These are phyloP conservation scores for Neosilurus hyrtlii DNA, from an alignment of 2,797 vertebrate species.

Conservation along the genomic window DNA sequence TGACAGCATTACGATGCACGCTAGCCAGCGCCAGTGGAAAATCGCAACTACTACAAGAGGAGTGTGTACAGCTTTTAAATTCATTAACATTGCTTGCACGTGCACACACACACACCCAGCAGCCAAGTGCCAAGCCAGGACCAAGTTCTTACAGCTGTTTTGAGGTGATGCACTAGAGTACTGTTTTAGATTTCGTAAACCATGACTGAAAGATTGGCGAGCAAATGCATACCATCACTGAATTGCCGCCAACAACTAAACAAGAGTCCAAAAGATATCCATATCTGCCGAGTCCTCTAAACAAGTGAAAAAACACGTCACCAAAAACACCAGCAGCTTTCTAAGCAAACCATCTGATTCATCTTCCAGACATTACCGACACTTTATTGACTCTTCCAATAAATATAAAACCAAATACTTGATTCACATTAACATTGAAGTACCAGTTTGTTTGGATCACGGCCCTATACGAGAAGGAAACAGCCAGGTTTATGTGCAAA, in stretches of 20 bases:
- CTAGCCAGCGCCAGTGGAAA: not conserved
- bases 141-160: too few relatives aligned
- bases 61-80: not conserved
- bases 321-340: not conserved
- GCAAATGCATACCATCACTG: not conserved
- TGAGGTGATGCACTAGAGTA: not conserved
- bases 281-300: not conserved
- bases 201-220: too few relatives aligned
- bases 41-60: not conserved
- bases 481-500: slow-evolving; percentile 3
- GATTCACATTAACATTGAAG: not conserved
- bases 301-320: not conserved
- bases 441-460: not conserved
- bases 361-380: not conserved
- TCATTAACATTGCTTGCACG: not conserved
- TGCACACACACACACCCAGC: not conserved
- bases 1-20: not conserved
- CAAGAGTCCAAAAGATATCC: not conserved
- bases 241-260: not conserved
- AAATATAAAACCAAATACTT: not conserved
- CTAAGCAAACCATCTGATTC: not conserved
- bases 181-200: not conserved
- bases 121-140: not conserved
- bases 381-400: not conserved
- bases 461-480: not conserved